phyloP scores from a whole-genome alignment of 1,140 invertebrate genomes.

The Bombus turneri region DNA sequence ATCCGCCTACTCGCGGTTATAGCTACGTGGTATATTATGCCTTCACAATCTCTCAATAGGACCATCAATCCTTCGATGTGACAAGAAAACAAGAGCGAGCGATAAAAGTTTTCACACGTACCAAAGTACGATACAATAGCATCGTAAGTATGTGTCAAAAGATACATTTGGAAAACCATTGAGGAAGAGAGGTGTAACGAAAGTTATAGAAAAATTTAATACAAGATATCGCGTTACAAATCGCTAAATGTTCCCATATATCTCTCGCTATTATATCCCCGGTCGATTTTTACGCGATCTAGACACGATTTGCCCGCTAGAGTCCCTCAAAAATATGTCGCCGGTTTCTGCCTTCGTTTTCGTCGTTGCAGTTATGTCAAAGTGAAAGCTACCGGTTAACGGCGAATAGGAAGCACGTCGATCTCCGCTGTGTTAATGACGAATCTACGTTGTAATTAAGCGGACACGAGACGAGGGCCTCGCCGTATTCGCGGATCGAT shows the following conservation, averaged over 20 bases:
- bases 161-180: no score
- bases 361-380: slow-evolving; percentile 38
- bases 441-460: slow-evolving; percentile 49
- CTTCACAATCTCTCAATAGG: slow-evolving; percentile 3
- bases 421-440: slow-evolving; percentile 35
- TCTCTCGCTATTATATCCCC: background rate
- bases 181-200: no score
- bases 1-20: slow-evolving; percentile 5
- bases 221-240: background rate
- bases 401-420: slow-evolving; percentile 29
- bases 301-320: background rate
- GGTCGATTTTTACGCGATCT: background rate
- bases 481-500: background rate
- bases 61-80: background rate
- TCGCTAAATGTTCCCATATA: background rate
- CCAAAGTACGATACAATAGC: no score
- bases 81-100: background rate
- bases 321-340: background rate
- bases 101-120: background rate
- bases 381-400: slow-evolving; percentile 55
- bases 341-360: slow-evolving; percentile 36
- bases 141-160: no score
- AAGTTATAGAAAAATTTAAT: no score
- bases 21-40: background rate
- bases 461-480: slow-evolving; percentile 13